These are phyloP conservation scores for Eolophus roseicapilla DNA, from an alignment of 2,113 vertebrate species.

Conservation along the genomic window DNA sequence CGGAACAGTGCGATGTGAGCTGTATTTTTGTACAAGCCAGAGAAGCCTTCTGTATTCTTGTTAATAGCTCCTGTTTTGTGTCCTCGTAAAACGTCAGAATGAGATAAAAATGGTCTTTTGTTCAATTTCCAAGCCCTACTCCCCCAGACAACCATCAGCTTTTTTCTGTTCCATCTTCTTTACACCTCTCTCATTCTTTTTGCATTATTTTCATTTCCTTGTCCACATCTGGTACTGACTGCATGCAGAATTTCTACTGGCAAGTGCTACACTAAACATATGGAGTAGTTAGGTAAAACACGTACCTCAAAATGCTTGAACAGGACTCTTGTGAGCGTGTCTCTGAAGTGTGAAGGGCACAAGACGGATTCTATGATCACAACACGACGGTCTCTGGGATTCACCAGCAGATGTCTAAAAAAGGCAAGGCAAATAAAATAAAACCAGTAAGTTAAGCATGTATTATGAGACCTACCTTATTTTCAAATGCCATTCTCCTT, in stretches of 20 bases:
- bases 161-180: neutral
- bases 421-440: neutral
- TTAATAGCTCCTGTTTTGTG: neutral
- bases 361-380: constrained; percentile 95
- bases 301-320: constrained; percentile 98
- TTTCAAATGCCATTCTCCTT: neutral
- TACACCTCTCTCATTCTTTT: neutral
- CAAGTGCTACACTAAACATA: neutral
- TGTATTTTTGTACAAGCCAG: neutral
- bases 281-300: neutral
- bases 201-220: neutral
- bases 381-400: constrained; percentile 94
- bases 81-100: neutral
- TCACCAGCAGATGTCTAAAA: constrained; percentile 92
- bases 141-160: neutral
- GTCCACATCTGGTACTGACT: neutral
- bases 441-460: fast-evolving
- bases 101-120: neutral
- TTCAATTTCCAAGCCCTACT: neutral
- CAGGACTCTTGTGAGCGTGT: constrained; percentile 93
- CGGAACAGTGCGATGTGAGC: neutral
- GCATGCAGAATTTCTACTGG: neutral
- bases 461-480: neutral
- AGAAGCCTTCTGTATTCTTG: neutral
- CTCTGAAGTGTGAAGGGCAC: constrained; percentile 96